These are phyloP conservation scores for Neogobius melanostomus DNA, from an alignment of 2,113 vertebrate genomes.

Conservation along the genomic window DNA sequence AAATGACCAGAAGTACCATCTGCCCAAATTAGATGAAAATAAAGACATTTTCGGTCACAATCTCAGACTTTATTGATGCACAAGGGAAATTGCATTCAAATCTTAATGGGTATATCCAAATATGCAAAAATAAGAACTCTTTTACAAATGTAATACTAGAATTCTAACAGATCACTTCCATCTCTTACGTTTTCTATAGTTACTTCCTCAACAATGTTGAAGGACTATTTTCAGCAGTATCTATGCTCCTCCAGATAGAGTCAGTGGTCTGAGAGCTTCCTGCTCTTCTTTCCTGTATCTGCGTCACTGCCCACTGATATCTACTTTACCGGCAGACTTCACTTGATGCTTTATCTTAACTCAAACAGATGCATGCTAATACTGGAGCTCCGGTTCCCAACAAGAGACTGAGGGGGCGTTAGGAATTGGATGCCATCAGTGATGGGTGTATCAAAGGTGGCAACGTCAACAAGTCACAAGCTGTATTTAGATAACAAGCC, in stretches of 20 bases:
- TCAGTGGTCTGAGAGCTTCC: slow-evolving; percentile 53
- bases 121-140: too few species aligned
- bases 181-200: slow-evolving; percentile 2
- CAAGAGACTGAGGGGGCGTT: slow-evolving; percentile 30
- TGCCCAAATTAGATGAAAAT: slow-evolving; percentile 43
- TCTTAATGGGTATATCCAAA: too few species aligned
- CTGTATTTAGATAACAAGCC: slow-evolving; percentile 17
- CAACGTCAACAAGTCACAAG: slow-evolving; percentile 40
- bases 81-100: too few species aligned
- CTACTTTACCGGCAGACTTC: slow-evolving; percentile 59
- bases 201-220: slow-evolving; percentile 32
- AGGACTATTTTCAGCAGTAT: slow-evolving; percentile 44
- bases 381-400: slow-evolving; percentile 29
- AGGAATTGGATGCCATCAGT: slow-evolving; percentile 37
- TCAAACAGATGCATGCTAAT: slow-evolving; percentile 42
- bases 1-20: slow-evolving; percentile 29
- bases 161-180: neutral
- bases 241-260: slow-evolving; percentile 64
- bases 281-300: slow-evolving; percentile 51
- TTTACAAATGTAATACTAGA: too few species aligned
- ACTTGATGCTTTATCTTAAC: slow-evolving; percentile 64
- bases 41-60: neutral
- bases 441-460: slow-evolving; percentile 33
- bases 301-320: slow-evolving; percentile 57
- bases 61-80: too few species aligned